These are phyloP conservation scores for Heteropelma amictum DNA, from an alignment of 2,888 invertebrate genomes.

Conservation along the genomic window DNA sequence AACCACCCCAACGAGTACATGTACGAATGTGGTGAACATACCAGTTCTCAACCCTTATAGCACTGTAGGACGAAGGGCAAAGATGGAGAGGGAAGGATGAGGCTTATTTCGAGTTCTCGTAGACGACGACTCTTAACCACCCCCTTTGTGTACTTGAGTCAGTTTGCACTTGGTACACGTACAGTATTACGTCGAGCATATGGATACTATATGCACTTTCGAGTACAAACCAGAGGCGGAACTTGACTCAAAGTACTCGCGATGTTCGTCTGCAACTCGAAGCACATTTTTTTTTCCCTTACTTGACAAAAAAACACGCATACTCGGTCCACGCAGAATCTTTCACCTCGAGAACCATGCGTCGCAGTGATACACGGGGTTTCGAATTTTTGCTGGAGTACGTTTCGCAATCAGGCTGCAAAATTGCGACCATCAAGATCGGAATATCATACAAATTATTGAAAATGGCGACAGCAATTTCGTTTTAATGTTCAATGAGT, in stretches of 20 bases:
- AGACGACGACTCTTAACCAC: neutral
- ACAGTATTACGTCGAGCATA: no score
- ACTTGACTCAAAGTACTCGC: slow-evolving; percentile 1
- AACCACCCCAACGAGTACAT: no score
- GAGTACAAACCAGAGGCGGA: neutral
- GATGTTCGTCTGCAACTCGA: neutral
- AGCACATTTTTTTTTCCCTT: neutral
- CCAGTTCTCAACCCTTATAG: slow-evolving; percentile 31
- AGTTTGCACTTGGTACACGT: neutral
- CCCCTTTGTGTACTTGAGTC: neutral
- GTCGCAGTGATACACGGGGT: no score
- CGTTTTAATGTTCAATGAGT: no score
- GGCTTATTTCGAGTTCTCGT: slow-evolving; percentile 32
- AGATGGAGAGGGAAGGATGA: neutral
- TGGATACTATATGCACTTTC: neutral
- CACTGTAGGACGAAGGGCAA: neutral
- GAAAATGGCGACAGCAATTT: no score
- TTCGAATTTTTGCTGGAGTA: neutral
- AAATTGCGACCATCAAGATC: no score
- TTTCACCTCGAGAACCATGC: no score
- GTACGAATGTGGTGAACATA: neutral
- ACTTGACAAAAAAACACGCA: neutral
- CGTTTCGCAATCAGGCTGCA: neutral
- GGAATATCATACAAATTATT: no score
- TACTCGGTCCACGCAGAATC: neutral